Evolutionary conservation across 2,113 vertebrate species (phyloP).

Genomic region (Psittacula cyanocephala): DNA sequence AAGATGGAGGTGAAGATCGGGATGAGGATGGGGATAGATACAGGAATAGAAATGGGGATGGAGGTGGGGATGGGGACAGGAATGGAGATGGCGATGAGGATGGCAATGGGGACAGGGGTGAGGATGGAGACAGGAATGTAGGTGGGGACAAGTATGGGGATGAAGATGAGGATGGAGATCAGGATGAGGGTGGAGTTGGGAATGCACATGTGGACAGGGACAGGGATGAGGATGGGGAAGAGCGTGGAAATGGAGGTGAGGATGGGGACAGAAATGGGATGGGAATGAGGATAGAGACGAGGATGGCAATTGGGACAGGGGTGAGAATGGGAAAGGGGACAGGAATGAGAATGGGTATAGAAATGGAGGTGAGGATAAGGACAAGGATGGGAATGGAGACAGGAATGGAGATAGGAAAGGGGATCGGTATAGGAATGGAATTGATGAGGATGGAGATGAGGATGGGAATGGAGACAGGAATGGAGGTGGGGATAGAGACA

Average conservation of each 20-base stretch:
- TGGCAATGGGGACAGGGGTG: background rate
- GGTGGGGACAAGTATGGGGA: accelerated
- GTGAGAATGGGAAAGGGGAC: background rate
- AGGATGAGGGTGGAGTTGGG: no score
- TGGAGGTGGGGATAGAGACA: no score
- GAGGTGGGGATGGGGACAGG: no score
- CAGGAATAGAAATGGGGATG: accelerated
- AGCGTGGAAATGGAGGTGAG: no score
- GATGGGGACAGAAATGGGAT: background rate
- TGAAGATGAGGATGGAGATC: background rate
- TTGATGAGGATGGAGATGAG: background rate
- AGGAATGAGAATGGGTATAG: background rate
- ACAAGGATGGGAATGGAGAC: background rate
- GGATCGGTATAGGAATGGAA: background rate
- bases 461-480: background rate
- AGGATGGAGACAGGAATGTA: accelerated
- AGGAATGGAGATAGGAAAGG: background rate
- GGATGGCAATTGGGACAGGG: accelerated
- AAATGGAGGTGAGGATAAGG: background rate
- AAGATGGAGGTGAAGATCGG: background rate
- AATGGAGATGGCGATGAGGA: background rate
- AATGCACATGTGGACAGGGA: background rate
- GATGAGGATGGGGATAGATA: no score
- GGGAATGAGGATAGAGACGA: background rate
- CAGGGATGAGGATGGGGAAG: background rate